phyloP scores from a whole-genome alignment of 1,140 invertebrate genomes.

The Drosophila aff. region DNA sequence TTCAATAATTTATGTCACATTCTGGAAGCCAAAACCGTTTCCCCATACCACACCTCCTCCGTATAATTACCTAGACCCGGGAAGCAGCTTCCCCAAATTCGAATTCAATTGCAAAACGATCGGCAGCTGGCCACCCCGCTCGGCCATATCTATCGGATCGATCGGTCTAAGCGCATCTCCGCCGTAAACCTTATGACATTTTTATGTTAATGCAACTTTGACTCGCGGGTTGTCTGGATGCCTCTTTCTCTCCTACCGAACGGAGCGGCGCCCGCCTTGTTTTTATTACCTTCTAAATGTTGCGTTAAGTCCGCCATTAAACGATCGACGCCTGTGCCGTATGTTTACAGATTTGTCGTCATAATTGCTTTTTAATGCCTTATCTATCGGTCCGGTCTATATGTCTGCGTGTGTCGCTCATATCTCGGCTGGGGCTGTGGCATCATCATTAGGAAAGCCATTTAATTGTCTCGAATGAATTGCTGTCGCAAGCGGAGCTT shows the following conservation, averaged over 20 bases:
- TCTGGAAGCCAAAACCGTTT: background rate
- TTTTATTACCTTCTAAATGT: slow-evolving; percentile 84
- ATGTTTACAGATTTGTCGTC: slow-evolving; percentile 84
- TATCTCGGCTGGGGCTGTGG: slow-evolving; percentile 23
- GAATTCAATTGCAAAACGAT: slow-evolving; percentile 71
- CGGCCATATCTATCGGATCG: slow-evolving; percentile 50
- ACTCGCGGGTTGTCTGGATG: slow-evolving; percentile 34
- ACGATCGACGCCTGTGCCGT: slow-evolving; percentile 68
- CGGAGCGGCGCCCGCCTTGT: slow-evolving; percentile 48
- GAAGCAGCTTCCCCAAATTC: background rate
- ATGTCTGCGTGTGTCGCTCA: slow-evolving; percentile 20
- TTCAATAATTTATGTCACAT: slow-evolving; percentile 65
- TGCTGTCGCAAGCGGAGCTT: slow-evolving; percentile 49
- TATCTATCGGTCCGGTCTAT: slow-evolving; percentile 64
- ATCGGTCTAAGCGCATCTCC: slow-evolving; percentile 70
- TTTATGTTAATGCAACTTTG: slow-evolving; percentile 83
- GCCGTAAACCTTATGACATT: slow-evolving; percentile 81
- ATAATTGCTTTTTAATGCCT: slow-evolving; percentile 85
- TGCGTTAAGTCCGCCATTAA: slow-evolving; percentile 84
- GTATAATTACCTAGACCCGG: slow-evolving; percentile 21
- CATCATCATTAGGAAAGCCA: slow-evolving; percentile 54
- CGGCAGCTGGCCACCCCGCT: slow-evolving; percentile 44
- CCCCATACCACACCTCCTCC: slow-evolving; percentile 23
- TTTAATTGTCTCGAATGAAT: slow-evolving; percentile 51
- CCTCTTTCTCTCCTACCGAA: slow-evolving; percentile 9